phyloP scores from a whole-genome alignment of 2,113 vertebrate species.

The Zapornia atra region DNA sequence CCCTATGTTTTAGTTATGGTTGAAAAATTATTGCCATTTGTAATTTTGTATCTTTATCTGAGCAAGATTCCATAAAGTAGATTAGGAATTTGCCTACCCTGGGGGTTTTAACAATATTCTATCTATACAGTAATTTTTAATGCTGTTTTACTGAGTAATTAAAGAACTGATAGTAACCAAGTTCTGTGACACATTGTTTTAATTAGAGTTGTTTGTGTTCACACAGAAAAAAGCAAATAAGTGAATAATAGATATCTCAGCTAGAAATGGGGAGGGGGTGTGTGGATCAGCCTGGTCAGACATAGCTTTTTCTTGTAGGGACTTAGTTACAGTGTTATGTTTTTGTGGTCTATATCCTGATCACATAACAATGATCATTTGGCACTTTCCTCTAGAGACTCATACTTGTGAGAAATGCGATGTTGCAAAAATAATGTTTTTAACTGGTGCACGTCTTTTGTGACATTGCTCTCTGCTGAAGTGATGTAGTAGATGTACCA shows the following conservation, averaged over 20 bases:
- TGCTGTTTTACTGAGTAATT: background rate
- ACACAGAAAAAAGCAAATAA: background rate
- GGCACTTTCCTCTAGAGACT: background rate
- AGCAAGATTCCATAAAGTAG: background rate
- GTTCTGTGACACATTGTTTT: background rate
- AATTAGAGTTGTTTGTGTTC: background rate
- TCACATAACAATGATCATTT: background rate
- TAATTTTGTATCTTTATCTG: slow-evolving; percentile 4
- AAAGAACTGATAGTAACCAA: background rate
- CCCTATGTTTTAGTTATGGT: background rate
- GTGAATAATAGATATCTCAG: background rate
- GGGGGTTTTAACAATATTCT: background rate
- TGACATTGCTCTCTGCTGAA: background rate
- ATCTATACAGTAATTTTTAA: background rate
- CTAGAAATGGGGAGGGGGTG: background rate
- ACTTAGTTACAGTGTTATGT: background rate
- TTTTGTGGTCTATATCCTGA: background rate
- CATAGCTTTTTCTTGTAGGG: background rate
- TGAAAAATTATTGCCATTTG: background rate
- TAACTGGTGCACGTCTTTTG: background rate
- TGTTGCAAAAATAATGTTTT: background rate
- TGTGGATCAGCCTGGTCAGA: background rate
- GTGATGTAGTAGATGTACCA: background rate
- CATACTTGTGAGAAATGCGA: background rate
- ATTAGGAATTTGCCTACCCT: background rate